Evolutionary conservation across 2,797 vertebrate genomes (phyloP).

Genomic region (Sciaenops ocellatus): DNA sequence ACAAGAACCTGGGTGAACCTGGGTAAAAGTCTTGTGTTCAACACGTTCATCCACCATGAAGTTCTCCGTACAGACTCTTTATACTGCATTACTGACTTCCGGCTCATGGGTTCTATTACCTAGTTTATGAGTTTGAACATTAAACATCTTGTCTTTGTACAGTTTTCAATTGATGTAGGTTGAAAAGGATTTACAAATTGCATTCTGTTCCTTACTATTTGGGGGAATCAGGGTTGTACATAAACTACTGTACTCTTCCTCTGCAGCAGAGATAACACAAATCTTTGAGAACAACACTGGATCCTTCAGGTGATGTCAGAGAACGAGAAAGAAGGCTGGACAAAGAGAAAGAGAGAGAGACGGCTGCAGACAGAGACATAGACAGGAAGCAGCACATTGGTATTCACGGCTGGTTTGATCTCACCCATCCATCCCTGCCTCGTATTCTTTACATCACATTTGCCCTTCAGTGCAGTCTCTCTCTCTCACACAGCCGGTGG

Average conservation of each 20-base stretch:
- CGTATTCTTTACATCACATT: slow-evolving; percentile 63
- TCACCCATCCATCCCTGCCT: slow-evolving; percentile 58
- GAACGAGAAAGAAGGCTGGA: background rate
- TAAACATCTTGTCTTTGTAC: too few relatives aligned
- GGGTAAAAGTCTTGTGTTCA: too few relatives aligned
- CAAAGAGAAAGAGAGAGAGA: slow-evolving; percentile 27
- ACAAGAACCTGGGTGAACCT: too few relatives aligned
- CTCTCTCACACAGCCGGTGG: slow-evolving; percentile 46
- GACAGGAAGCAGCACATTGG: slow-evolving; percentile 49
- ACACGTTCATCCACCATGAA: too few relatives aligned
- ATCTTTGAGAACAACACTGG: slow-evolving; percentile 1
- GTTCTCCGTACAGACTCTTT: too few relatives aligned
- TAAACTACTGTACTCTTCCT: background rate
- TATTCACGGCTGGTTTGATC: slow-evolving; percentile 59
- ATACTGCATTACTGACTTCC: too few relatives aligned
- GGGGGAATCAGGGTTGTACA: too few relatives aligned
- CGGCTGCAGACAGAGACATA: slow-evolving; percentile 32
- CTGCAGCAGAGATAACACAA: background rate
- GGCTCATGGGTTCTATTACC: too few relatives aligned
- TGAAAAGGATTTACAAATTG: too few relatives aligned
- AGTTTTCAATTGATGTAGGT: too few relatives aligned
- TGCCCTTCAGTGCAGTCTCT: slow-evolving; percentile 59
- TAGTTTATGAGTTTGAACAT: too few relatives aligned
- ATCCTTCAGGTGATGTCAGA: slow-evolving; percentile 22
- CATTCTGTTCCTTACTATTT: too few relatives aligned